Evolutionary conservation across 1,140 invertebrate genomes (phyloP).

Genomic region (Achatina immaculata): DNA sequence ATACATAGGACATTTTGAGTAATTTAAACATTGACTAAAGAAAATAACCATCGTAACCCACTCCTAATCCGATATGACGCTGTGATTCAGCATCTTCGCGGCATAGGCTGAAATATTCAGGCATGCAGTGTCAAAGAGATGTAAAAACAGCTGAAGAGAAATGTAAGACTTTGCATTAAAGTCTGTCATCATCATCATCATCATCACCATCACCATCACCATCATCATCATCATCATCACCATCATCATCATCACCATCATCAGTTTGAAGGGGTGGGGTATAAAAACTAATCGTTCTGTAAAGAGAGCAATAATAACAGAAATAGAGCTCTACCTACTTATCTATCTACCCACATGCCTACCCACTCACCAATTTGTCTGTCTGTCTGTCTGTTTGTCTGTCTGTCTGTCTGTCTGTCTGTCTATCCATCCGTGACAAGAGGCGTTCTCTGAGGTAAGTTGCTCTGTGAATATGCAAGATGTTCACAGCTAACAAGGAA

Average conservation of each 20-base stretch:
- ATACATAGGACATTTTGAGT: too few species aligned
- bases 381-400: background rate
- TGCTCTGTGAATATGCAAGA: constrained; percentile 26
- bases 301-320: constrained; percentile 5
- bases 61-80: too few species aligned
- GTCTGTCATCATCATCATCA: too few species aligned
- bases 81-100: too few species aligned
- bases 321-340: background rate
- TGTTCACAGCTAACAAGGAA: background rate
- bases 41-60: too few species aligned
- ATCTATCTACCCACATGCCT: too few species aligned
- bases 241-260: background rate
- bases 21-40: too few species aligned
- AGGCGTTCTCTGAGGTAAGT: background rate
- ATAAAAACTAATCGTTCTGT: background rate
- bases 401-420: constrained; percentile 6
- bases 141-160: background rate
- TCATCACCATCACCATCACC: background rate
- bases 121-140: background rate
- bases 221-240: background rate
- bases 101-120: background rate
- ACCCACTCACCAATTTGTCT: too few species aligned
- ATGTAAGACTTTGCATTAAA: background rate
- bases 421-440: too few species aligned
- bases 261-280: background rate